phyloP scores from a whole-genome alignment of 2,888 invertebrate species.

The Pseudococcus jackbeardsleyi region DNA sequence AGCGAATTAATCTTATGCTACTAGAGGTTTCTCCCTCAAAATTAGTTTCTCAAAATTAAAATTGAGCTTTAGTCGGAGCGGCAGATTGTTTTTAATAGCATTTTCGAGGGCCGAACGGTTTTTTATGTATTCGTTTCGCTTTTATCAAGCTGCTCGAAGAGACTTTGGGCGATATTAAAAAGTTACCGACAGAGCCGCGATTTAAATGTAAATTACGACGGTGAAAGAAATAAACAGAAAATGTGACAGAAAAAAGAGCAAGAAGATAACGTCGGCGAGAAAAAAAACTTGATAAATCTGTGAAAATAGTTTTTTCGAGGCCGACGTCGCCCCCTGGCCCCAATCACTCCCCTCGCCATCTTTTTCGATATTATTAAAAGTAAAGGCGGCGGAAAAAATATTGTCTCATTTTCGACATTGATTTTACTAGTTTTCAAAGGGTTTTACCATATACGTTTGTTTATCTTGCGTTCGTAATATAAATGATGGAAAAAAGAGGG shows the following conservation, averaged over 20 bases:
- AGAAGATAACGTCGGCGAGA: conserved; percentile 27
- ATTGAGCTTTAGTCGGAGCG: conserved; percentile 58
- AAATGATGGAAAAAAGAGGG: not conserved
- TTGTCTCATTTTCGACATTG: conserved; percentile 17
- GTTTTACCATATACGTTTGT: not conserved
- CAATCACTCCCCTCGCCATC: no score
- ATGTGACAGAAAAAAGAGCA: conserved; percentile 45
- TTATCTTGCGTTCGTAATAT: not conserved
- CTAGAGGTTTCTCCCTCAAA: conserved; percentile 57
- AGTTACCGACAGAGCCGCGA: conserved; percentile 50
- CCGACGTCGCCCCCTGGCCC: not conserved
- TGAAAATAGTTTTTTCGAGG: not conserved
- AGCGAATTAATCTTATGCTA: conserved; percentile 62
- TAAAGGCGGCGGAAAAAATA: not conserved
- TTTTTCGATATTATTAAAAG: not conserved
- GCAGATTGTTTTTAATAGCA: conserved; percentile 58
- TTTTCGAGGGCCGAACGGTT: conserved; percentile 45
- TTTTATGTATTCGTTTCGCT: conserved; percentile 46
- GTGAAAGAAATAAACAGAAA: conserved; percentile 55
- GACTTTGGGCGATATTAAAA: conserved; percentile 46
- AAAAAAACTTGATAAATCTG: conserved; percentile 61
- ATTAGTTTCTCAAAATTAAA: conserved; percentile 62
- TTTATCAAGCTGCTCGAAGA: conserved; percentile 32
- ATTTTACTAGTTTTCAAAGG: conserved; percentile 37
- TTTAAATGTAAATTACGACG: conserved; percentile 60